phyloP scores from a whole-genome alignment of 92 coral and sea anemone genomes.

The Galaxea fascicularis region DNA sequence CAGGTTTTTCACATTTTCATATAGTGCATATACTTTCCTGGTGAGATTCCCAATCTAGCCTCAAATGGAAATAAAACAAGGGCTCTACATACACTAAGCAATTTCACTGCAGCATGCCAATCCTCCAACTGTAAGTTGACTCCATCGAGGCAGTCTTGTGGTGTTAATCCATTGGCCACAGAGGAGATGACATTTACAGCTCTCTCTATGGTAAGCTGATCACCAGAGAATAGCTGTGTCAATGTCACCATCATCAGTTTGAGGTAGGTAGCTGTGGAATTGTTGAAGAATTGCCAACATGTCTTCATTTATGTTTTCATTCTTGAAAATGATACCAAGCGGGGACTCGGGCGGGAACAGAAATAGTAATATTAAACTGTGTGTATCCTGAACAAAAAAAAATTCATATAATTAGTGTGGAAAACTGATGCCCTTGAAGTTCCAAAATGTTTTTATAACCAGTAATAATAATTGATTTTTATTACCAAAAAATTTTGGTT shows the following conservation, averaged over 20 bases:
- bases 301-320: conserved; percentile 57
- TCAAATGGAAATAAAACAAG: background rate
- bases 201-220: conserved; percentile 53
- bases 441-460: background rate
- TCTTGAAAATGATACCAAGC: conserved; percentile 56
- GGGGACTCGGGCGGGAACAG: conserved; percentile 5
- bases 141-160: conserved; percentile 52
- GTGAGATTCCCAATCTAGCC: background rate
- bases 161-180: conserved; percentile 69
- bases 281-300: conserved; percentile 55
- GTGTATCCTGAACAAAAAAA: too few relatives aligned
- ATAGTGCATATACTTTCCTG: background rate
- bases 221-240: conserved; percentile 61
- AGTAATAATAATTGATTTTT: background rate
- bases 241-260: conserved; percentile 19
- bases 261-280: conserved; percentile 57
- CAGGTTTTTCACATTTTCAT: background rate
- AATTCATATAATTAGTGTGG: background rate
- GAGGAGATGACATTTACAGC: conserved; percentile 64
- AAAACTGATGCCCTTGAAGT: background rate
- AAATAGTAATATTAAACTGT: background rate
- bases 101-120: conserved; percentile 73
- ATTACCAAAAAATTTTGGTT: background rate
- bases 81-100: conserved; percentile 56
- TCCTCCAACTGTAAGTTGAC: conserved; percentile 61